Conservation (phyloP, 2,113 vertebrate genomes). For the Eublepharis macularius region DNA sequence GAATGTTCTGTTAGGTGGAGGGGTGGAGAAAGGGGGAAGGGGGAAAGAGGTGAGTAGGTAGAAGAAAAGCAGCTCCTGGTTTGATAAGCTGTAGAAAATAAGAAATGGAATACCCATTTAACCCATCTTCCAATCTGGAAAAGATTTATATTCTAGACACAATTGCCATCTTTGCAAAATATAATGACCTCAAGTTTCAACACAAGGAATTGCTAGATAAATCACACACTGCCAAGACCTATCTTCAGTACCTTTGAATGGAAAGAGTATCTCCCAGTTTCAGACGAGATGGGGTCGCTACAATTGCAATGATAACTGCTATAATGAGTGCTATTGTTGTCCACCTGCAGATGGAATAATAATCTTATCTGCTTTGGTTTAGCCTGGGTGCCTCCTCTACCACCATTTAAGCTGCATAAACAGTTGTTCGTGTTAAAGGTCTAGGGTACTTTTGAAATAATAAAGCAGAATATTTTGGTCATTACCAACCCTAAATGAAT, state of each 20-base stretch:
- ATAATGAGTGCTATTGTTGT: background rate
- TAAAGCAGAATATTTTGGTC: too few species aligned
- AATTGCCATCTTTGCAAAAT: background rate
- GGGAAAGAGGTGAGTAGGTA: background rate
- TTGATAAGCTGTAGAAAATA: background rate
- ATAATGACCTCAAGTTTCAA: background rate
- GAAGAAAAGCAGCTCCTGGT: accelerated
- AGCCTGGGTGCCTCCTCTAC: background rate
- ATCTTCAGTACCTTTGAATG: accelerated
- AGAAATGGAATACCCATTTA: background rate
- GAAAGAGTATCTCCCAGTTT: accelerated
- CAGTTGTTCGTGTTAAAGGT: too few species aligned
- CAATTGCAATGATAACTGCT: background rate
- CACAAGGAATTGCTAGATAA: accelerated
- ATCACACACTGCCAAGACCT: background rate
- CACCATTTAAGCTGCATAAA: too few species aligned
- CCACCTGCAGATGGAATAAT: background rate
- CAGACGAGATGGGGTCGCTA: too few species aligned
- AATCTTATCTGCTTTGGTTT: background rate
- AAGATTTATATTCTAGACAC: background rate
- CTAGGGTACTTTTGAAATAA: too few species aligned
- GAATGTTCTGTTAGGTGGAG: background rate
- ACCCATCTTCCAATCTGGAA: background rate
- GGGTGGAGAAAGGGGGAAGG: accelerated
- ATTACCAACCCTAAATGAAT: too few species aligned